Evolutionary conservation across 2,888 invertebrate species (phyloP).

Genomic region (Andrena chrysosceles): DNA sequence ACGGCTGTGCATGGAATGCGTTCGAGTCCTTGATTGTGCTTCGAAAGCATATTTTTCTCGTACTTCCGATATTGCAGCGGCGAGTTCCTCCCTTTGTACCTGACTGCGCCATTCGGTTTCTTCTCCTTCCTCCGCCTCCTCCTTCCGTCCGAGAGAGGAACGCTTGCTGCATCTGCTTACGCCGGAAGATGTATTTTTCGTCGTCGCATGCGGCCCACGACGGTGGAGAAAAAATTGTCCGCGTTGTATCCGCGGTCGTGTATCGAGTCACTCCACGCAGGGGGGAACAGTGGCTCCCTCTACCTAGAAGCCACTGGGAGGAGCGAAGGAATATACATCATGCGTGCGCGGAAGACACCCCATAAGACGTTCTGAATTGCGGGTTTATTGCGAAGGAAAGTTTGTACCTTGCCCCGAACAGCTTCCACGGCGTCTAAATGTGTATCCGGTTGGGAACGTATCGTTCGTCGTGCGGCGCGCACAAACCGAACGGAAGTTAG

Average conservation of each 20-base stretch:
- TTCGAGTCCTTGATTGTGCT: conserved; percentile 83
- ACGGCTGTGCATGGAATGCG: conserved; percentile 82
- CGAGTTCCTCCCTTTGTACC: conserved; percentile 71
- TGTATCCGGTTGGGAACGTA: not conserved
- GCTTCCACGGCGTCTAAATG: conserved; percentile 34
- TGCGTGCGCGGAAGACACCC: conserved; percentile 31
- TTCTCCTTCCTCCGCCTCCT: conserved; percentile 26
- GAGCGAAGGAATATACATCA: conserved; percentile 5
- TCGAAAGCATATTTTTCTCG: conserved; percentile 82
- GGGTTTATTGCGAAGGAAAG: conserved; percentile 30
- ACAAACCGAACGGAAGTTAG: not conserved
- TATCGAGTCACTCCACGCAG: conserved; percentile 1
- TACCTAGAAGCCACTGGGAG: conserved; percentile 25
- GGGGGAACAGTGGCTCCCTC: not conserved
- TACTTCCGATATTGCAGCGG: conserved; percentile 78
- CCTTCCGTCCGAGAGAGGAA: conserved; percentile 14
- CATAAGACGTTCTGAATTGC: conserved; percentile 40
- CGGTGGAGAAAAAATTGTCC: conserved; percentile 29
- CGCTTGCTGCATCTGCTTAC: conserved; percentile 35
- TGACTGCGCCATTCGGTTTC: conserved; percentile 56
- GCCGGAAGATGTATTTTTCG: conserved; percentile 52
- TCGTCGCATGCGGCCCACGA: conserved; percentile 25
- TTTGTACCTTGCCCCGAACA: conserved; percentile 28
- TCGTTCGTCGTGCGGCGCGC: not conserved
- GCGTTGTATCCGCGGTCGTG: conserved; percentile 30